These are phyloP conservation scores for Nephotettix cincticeps DNA, from an alignment of 1,140 invertebrate genomes.

Conservation along the genomic window DNA sequence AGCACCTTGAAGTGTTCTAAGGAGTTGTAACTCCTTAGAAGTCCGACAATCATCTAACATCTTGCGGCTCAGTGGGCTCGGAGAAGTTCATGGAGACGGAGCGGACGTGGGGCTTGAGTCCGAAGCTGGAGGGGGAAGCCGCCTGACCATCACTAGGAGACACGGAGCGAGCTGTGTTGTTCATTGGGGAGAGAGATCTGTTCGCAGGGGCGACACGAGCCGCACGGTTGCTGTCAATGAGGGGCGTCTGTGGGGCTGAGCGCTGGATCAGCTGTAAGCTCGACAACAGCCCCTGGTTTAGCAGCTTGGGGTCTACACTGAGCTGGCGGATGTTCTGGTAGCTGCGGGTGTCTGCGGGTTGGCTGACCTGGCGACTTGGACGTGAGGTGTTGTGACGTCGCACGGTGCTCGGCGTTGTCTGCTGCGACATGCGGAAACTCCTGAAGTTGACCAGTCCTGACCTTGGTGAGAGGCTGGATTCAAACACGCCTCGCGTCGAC, in stretches of 20 bases:
- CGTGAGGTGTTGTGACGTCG: constrained; percentile 32
- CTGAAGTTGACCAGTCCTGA: constrained; percentile 40
- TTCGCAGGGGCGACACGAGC: constrained; percentile 1
- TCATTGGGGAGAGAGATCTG: constrained; percentile 29
- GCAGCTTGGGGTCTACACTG: constrained; percentile 33
- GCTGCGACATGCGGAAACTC: constrained; percentile 40
- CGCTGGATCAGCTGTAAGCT: constrained; percentile 30
- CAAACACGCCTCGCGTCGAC: constrained; percentile 17
- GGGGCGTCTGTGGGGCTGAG: constrained; percentile 27
- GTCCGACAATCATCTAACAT: constrained; percentile 28
- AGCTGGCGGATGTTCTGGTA: constrained; percentile 33
- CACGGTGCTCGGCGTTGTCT: constrained; percentile 30
- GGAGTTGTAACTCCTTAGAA: background rate
- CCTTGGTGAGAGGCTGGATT: background rate
- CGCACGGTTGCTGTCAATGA: constrained; percentile 25
- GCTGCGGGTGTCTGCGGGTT: constrained; percentile 20
- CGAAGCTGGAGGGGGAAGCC: background rate
- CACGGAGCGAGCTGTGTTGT: constrained; percentile 13
- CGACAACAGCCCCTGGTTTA: constrained; percentile 25
- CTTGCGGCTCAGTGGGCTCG: constrained; percentile 13
- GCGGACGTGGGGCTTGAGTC: constrained; percentile 22
- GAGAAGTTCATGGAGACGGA: constrained; percentile 38
- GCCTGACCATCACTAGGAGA: background rate
- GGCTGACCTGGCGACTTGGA: constrained; percentile 25
- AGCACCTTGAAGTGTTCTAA: background rate